Evolutionary conservation across 2,888 invertebrate genomes (phyloP).

Genomic region (Himalopsyche tibetana): DNA sequence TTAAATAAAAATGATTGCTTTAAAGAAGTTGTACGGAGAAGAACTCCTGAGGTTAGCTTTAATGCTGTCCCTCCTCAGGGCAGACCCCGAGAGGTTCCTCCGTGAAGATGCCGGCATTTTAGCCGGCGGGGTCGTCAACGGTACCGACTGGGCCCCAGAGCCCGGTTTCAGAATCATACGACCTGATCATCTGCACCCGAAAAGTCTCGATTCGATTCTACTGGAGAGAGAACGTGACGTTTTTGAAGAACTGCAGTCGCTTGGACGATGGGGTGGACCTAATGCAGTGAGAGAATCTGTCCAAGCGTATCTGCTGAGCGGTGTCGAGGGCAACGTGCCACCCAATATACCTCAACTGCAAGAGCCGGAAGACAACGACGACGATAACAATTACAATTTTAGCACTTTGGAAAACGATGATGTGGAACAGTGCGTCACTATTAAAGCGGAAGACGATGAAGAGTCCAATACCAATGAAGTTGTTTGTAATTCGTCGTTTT

Average conservation of each 20-base stretch:
- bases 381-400: slow-evolving; percentile 73
- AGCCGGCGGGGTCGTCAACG: slow-evolving; percentile 80
- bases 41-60: slow-evolving; percentile 89
- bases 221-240: slow-evolving; percentile 84
- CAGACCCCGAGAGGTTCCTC: slow-evolving; percentile 84
- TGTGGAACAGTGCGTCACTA: slow-evolving; percentile 63
- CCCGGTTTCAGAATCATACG: slow-evolving; percentile 77
- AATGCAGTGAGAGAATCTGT: slow-evolving; percentile 56
- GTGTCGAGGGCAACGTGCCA: slow-evolving; percentile 62
- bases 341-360: slow-evolving; percentile 17
- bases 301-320: slow-evolving; percentile 61
- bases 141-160: slow-evolving; percentile 82
- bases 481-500: slow-evolving; percentile 39
- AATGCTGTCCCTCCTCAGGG: slow-evolving; percentile 86
- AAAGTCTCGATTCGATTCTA: slow-evolving; percentile 83
- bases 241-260: slow-evolving; percentile 84
- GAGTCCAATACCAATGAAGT: slow-evolving; percentile 45
- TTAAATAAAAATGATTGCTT: slow-evolving; percentile 81
- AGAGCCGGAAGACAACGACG: slow-evolving; percentile 72
- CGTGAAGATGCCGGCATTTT: slow-evolving; percentile 77
- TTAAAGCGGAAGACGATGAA: slow-evolving; percentile 62
- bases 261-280: slow-evolving; percentile 78
- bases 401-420: slow-evolving; percentile 61
- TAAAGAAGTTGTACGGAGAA: slow-evolving; percentile 89
- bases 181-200: slow-evolving; percentile 82